phyloP scores from a whole-genome alignment of 2,797 vertebrate genomes.

The Pseudocheirus occidentalis region DNA sequence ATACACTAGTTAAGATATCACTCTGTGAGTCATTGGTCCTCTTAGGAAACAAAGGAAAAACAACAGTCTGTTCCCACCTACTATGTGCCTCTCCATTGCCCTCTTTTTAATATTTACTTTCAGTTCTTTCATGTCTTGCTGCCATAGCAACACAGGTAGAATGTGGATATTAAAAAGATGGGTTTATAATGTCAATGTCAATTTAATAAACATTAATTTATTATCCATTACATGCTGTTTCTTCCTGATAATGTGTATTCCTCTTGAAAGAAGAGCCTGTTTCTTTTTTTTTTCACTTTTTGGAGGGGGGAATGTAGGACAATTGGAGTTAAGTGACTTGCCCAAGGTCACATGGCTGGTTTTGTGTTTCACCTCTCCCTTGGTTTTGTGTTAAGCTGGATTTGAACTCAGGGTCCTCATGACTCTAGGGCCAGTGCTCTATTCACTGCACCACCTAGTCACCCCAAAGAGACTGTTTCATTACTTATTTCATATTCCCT shows the following conservation, averaged over 20 bases:
- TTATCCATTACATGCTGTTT: neutral
- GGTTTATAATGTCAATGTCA: neutral
- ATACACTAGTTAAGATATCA: neutral
- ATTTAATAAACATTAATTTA: neutral
- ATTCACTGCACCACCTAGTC: no score
- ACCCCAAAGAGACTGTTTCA: neutral
- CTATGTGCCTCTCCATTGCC: neutral
- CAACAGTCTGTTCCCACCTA: neutral
- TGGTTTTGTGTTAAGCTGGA: no score
- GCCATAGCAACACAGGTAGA: neutral
- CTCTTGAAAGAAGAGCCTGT: neutral
- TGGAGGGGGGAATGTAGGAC: no score
- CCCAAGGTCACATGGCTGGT: no score
- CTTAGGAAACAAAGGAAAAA: neutral
- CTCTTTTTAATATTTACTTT: neutral
- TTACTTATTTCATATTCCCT: neutral
- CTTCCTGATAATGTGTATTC: neutral
- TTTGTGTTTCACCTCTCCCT: no score
- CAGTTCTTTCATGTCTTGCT: neutral
- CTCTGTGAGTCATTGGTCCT: neutral
- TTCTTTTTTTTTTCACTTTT: neutral
- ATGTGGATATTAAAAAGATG: neutral
- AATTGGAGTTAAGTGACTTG: no score
- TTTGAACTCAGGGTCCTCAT: no score
- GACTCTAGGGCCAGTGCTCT: no score